Conservation (phyloP, 1,140 invertebrate species). For the Teleopsis dalmanni region DNA sequence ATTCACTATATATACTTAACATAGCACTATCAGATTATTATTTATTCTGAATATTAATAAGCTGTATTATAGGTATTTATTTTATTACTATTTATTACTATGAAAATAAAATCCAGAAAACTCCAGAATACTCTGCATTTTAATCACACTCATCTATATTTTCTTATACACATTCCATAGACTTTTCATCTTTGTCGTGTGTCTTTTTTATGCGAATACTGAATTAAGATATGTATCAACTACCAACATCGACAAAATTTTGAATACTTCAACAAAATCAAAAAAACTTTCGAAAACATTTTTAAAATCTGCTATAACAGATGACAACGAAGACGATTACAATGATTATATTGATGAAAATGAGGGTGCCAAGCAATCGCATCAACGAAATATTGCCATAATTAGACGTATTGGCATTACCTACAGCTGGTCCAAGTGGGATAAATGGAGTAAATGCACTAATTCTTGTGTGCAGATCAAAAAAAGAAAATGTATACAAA, state of each 20-base stretch:
- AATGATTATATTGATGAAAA: slow-evolving; percentile 19
- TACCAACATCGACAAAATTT: too few relatives aligned
- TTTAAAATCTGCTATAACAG: background rate
- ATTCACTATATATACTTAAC: too few relatives aligned
- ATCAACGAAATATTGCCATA: slow-evolving; percentile 13
- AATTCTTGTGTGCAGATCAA: slow-evolving; percentile 28
- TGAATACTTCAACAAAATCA: background rate
- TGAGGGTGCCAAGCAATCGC: slow-evolving; percentile 10
- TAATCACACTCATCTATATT: too few relatives aligned
- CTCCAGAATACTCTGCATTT: too few relatives aligned
- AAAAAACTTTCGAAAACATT: background rate
- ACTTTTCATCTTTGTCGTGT: too few relatives aligned
- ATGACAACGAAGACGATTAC: slow-evolving; percentile 17
- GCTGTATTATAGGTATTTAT: too few relatives aligned
- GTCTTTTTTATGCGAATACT: too few relatives aligned
- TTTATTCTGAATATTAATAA: too few relatives aligned
- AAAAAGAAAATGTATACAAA: slow-evolving; percentile 22
- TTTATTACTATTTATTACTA: too few relatives aligned
- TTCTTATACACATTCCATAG: too few relatives aligned
- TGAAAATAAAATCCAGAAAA: too few relatives aligned
- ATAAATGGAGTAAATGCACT: slow-evolving; percentile 30
- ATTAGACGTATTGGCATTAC: slow-evolving; percentile 21
- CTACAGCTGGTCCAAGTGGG: slow-evolving; percentile 28
- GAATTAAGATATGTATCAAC: background rate
- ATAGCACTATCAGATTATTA: too few relatives aligned